Evolutionary conservation across 1,140 invertebrate genomes (phyloP).

Genomic region (Rhyzopertha dominica): DNA sequence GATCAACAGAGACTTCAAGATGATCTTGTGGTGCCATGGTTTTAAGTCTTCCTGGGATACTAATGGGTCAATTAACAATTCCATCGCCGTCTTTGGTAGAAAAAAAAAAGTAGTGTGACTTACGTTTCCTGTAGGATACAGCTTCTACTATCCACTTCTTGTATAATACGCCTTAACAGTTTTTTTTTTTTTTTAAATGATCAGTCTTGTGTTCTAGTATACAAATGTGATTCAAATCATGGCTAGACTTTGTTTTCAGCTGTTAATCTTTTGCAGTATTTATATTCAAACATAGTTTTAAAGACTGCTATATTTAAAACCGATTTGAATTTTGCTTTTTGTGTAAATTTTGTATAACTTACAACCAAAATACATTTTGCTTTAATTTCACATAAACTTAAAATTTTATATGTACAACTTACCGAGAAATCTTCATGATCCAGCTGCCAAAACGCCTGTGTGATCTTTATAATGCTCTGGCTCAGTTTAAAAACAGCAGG

Average conservation of each 20-base stretch:
- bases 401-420: constrained; percentile 31
- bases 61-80: constrained; percentile 46
- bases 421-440: constrained; percentile 72
- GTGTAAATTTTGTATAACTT: constrained; percentile 4
- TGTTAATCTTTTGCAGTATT: too few relatives aligned
- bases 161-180: too few relatives aligned
- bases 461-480: constrained; percentile 64
- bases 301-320: too few relatives aligned
- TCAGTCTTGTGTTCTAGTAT: too few relatives aligned
- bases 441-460: constrained; percentile 79
- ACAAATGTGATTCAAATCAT: too few relatives aligned
- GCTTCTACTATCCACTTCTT: too few relatives aligned
- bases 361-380: constrained; percentile 10
- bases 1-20: constrained; percentile 35
- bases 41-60: constrained; percentile 33
- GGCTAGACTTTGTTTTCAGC: too few relatives aligned
- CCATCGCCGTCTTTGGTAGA: constrained; percentile 52
- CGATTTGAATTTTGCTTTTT: constrained; percentile 7
- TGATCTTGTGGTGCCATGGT: constrained; percentile 37
- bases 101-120: constrained; percentile 23
- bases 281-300: too few relatives aligned
- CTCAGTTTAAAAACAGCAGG: constrained; percentile 68
- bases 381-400: too few relatives aligned
- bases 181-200: too few relatives aligned
- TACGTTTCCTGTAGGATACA: too few relatives aligned